A percentile compares a stretch with the other conserved stretches of the same genome.
Conservation (phyloP, 2,888 invertebrate genomes). For the Drosophila percnosoma region DNA sequence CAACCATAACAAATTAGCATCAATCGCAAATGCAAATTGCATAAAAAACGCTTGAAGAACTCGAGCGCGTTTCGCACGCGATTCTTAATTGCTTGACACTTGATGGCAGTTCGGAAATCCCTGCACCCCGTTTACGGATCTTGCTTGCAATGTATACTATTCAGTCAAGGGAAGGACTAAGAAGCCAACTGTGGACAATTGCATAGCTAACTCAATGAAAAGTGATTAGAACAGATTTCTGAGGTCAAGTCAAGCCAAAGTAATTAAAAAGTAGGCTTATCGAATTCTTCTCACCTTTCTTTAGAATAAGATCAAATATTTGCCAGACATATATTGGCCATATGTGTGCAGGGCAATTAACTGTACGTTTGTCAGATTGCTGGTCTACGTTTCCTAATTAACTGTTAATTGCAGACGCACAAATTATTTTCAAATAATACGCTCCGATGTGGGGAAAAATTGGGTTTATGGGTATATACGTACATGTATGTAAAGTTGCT, state of each 20-base stretch:
- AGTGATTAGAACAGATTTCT: not conserved
- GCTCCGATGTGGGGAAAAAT: not conserved
- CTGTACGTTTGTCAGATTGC: slow-evolving; percentile 5
- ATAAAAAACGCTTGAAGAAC: slow-evolving; percentile 7
- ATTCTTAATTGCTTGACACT: slow-evolving; percentile 32
- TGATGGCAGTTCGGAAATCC: not conserved
- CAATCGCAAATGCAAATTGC: slow-evolving; percentile 27
- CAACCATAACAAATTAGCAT: slow-evolving; percentile 19
- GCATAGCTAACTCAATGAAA: not conserved
- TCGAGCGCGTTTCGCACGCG: slow-evolving; percentile 34
- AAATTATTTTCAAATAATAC: not conserved
- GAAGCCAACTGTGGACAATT: not conserved
- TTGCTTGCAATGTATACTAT: not conserved
- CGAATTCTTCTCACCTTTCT: not conserved
- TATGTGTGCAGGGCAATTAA: not conserved
- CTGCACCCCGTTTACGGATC: not conserved
- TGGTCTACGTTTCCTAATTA: slow-evolving; percentile 9
- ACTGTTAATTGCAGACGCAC: slow-evolving; percentile 26
- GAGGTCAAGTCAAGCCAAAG: not conserved
- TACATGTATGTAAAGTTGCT: not conserved
- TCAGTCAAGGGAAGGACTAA: not conserved
- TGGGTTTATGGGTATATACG: not conserved
- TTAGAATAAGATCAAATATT: slow-evolving; percentile 6
- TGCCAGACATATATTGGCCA: not conserved
- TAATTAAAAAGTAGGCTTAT: accelerated